These are phyloP conservation scores for Leptoteleia sp. DNA, from an alignment of 1,140 invertebrate genomes.

Conservation along the genomic window DNA sequence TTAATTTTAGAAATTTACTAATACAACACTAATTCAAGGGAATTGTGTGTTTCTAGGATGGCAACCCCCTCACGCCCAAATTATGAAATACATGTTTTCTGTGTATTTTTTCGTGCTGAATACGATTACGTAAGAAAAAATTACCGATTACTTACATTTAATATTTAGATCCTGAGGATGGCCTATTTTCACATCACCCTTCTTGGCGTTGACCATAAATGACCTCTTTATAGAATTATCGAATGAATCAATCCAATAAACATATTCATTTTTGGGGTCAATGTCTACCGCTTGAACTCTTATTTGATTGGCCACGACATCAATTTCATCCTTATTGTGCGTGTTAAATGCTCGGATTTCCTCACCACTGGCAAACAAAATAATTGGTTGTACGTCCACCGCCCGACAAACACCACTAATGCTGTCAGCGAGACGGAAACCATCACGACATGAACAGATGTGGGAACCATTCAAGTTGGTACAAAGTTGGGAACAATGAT, in stretches of 20 bases:
- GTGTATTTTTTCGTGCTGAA: no score
- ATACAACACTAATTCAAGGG: no score
- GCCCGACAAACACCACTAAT: conserved; percentile 91
- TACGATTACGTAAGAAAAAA: no score
- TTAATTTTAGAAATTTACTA: no score
- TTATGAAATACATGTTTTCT: no score
- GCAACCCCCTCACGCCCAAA: no score
- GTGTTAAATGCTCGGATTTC: conserved; percentile 91
- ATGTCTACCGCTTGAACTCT: conserved; percentile 94
- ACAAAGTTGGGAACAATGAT: conserved; percentile 96
- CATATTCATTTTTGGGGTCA: conserved; percentile 88
- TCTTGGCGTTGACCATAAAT: conserved; percentile 90
- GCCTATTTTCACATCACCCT: conserved; percentile 89
- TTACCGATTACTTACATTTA: conserved; percentile 84
- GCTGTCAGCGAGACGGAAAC: conserved; percentile 88
- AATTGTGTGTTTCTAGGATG: no score
- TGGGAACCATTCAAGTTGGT: conserved; percentile 95
- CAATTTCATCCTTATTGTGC: conserved; percentile 85
- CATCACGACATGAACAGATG: conserved; percentile 91
- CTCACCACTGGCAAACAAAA: conserved; percentile 90
- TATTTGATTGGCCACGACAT: conserved; percentile 91
- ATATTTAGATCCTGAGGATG: conserved; percentile 93
- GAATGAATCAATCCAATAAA: conserved; percentile 96
- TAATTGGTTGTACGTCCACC: conserved; percentile 83
- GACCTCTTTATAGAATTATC: conserved; percentile 95